Base-by-base conservation (phyloP, 2,113 vertebrate genomes). In the Chroicocephalus ridibundus region DNA sequence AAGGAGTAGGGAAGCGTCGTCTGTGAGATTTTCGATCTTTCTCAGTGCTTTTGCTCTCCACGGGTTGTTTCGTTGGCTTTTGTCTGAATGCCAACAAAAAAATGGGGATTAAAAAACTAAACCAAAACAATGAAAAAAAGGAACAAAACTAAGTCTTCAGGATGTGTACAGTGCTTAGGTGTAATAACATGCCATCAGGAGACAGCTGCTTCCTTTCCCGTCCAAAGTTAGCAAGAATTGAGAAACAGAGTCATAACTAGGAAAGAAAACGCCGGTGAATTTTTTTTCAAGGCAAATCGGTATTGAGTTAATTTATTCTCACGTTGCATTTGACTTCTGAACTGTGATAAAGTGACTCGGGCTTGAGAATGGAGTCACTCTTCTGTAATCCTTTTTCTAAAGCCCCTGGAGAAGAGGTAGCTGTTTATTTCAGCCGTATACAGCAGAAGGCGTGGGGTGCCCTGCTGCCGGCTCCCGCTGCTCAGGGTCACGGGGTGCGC, bases 401-500 rank as follows among this genome's bases (percentile, higher is more conserved):
- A 76, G 8, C 5, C 34, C 47, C 12, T 9, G 57, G 80, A 95
- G 70, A 85, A 86, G 84, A 86, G 32, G 51, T 86, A 92, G 86
- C 84, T 93, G 75, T 90, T 96, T 84, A 44, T 96, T 94, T 88
- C 95, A 97, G 96, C 66, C 40, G 38, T 1, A 15, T 0, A 13
- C 52, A 92, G 80, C 42, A n/a, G 60, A 86, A 74, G 71, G 69
- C 68, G 22, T 0, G n/a, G 91, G 64, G 76, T 62, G 58, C 64
- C 42, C 62, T 78, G 94, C 55, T 71, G 97, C 90, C 95, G 91
- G 90, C 93, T 95, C 80, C 94, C 69, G 90, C 94, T 86, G 87
- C 54, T 76, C 38, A 66, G 98, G 98, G 97, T 97, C 69, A 10
- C 24, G 89, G 97, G 92, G 97, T 96, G 66, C 94, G 57, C 92